Evolutionary conservation across 64 coral and sea anemone genomes (phyloP).

Genomic region (Hydrozoanthus tunicans): DNA sequence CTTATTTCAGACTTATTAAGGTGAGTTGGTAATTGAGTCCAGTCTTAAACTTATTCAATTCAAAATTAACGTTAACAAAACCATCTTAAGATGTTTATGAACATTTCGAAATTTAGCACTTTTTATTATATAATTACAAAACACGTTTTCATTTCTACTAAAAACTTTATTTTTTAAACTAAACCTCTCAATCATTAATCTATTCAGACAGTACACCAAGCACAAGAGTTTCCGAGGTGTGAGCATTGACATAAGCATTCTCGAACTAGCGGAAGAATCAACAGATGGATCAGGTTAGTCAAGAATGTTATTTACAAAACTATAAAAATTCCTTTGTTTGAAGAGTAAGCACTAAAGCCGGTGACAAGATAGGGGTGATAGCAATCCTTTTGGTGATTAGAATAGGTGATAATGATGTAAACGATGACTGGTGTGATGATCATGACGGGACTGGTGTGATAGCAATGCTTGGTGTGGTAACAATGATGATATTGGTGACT

Average conservation of each 20-base stretch:
- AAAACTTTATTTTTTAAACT: background rate
- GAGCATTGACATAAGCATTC: conserved; percentile 70
- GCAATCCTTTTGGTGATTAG: no score
- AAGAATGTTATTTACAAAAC: background rate
- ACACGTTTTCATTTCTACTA: background rate
- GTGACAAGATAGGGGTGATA: no score
- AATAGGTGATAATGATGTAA: no score
- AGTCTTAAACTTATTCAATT: background rate
- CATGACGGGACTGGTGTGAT: no score
- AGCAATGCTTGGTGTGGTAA: no score
- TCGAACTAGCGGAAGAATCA: conserved; percentile 96
- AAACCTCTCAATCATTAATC: background rate
- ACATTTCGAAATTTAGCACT: background rate
- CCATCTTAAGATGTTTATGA: background rate
- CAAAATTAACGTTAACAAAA: background rate
- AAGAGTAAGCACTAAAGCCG: no score
- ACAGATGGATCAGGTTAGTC: conserved; percentile 88
- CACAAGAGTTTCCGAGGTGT: conserved; percentile 92
- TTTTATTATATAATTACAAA: background rate
- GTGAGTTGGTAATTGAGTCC: conserved; percentile 19
- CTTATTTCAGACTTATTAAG: conserved; percentile 68
- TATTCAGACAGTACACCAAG: conserved; percentile 78
- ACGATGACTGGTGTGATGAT: no score
- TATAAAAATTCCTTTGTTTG: background rate
- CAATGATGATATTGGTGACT: no score